These are phyloP conservation scores for Embiotoca jacksoni DNA, from an alignment of 2,113 vertebrate species.

Conservation along the genomic window DNA sequence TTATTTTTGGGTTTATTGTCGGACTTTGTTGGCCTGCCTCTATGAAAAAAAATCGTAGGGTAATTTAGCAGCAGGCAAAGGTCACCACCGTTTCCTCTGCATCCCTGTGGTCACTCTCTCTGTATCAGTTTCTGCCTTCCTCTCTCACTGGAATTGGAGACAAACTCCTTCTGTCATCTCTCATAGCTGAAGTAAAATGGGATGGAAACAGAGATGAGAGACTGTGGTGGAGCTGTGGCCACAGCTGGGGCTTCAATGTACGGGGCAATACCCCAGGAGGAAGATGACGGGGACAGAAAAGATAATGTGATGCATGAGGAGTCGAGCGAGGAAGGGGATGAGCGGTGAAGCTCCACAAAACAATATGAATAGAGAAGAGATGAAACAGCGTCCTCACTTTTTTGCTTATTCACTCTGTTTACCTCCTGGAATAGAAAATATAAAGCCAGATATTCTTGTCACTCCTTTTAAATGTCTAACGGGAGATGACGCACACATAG, in stretches of 20 bases:
- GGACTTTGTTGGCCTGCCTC: constrained; percentile 55
- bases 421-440: constrained; percentile 47
- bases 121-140: not conserved
- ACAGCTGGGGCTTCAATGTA: constrained; percentile 61
- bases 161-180: constrained; percentile 70
- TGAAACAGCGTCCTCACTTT: constrained; percentile 43
- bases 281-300: constrained; percentile 8
- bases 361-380: constrained; percentile 44
- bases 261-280: constrained; percentile 37
- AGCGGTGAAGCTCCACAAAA: constrained; percentile 30
- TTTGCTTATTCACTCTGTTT: constrained; percentile 53
- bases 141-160: constrained; percentile 50
- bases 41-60: constrained; percentile 66
- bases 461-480: constrained; percentile 40
- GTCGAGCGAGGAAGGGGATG: not conserved
- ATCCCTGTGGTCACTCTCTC: constrained; percentile 27
- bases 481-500: constrained; percentile 43
- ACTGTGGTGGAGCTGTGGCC: constrained; percentile 42
- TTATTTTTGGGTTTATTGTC: constrained; percentile 53
- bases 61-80: constrained; percentile 69
- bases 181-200: constrained; percentile 58
- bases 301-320: constrained; percentile 28
- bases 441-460: constrained; percentile 52
- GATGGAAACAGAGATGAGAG: constrained; percentile 59
- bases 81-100: constrained; percentile 60